Conservation (phyloP, 2,888 invertebrate species). For the Altica lythri region DNA sequence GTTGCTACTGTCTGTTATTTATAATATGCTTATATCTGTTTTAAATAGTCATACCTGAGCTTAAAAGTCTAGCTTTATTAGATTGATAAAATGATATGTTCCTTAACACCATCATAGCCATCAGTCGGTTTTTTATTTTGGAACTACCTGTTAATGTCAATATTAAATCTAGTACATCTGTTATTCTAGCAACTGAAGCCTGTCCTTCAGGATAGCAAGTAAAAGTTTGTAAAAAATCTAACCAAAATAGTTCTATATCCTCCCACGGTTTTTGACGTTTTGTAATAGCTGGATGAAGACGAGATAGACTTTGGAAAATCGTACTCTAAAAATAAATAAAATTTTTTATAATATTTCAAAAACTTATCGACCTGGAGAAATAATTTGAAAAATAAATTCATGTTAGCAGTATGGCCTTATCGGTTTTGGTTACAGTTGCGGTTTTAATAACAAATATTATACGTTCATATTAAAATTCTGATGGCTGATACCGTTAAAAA, state of each 20-base stretch:
- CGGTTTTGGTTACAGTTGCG: no score
- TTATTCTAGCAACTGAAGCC: slow-evolving; percentile 57
- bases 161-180: slow-evolving; percentile 53
- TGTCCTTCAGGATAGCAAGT: slow-evolving; percentile 63
- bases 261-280: slow-evolving; percentile 62
- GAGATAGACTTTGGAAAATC: slow-evolving; percentile 57
- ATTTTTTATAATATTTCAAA: no score
- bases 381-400: no score
- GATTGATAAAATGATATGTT: slow-evolving; percentile 62
- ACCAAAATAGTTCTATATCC: slow-evolving; percentile 60
- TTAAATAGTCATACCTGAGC: slow-evolving; percentile 55
- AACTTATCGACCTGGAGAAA: no score
- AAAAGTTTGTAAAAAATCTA: slow-evolving; percentile 60
- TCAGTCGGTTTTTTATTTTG: slow-evolving; percentile 47
- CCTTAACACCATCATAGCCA: slow-evolving; percentile 60
- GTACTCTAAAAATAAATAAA: slow-evolving; percentile 60
- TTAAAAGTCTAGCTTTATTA: slow-evolving; percentile 61
- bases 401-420: no score
- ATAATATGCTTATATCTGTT: no score
- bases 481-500: no score
- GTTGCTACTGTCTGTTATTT: no score
- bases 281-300: slow-evolving; percentile 61
- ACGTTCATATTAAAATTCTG: no score
- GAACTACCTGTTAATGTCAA: slow-evolving; percentile 47
- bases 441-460: no score